Evolutionary conservation across 2,113 vertebrate species (phyloP).

Genomic region (Pteropus alecto): DNA sequence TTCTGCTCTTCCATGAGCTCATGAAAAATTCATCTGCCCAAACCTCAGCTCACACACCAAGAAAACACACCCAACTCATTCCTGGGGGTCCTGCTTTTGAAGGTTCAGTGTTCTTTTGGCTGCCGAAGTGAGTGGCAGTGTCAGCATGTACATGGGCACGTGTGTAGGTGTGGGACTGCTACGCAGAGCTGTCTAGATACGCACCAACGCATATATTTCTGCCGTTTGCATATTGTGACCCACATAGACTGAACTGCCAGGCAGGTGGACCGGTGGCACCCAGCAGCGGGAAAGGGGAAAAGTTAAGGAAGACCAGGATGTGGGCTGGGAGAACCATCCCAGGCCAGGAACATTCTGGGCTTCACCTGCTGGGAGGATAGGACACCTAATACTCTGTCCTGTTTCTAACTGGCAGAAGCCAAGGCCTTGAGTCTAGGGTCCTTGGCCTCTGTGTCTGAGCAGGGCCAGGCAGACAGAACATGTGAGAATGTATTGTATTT

Average conservation of each 20-base stretch:
- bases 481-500: neutral
- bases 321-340: neutral
- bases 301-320: neutral
- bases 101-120: conserved; percentile 40
- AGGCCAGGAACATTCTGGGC: neutral
- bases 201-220: neutral
- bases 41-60: conserved; percentile 55
- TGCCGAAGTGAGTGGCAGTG: neutral
- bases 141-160: neutral
- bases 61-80: neutral
- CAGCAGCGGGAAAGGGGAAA: neutral
- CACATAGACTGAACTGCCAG: neutral
- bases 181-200: neutral
- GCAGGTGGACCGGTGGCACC: neutral
- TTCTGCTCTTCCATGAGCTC: conserved; percentile 30
- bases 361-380: neutral
- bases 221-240: neutral
- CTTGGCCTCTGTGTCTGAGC: neutral
- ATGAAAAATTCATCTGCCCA: conserved; percentile 70
- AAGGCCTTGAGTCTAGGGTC: neutral
- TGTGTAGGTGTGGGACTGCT: neutral
- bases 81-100: conserved; percentile 52
- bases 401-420: neutral
- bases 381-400: neutral
- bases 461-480: neutral